These are phyloP conservation scores for Trichomycterus rosablanca DNA, from an alignment of 2,113 vertebrate species.

Conservation along the genomic window DNA sequence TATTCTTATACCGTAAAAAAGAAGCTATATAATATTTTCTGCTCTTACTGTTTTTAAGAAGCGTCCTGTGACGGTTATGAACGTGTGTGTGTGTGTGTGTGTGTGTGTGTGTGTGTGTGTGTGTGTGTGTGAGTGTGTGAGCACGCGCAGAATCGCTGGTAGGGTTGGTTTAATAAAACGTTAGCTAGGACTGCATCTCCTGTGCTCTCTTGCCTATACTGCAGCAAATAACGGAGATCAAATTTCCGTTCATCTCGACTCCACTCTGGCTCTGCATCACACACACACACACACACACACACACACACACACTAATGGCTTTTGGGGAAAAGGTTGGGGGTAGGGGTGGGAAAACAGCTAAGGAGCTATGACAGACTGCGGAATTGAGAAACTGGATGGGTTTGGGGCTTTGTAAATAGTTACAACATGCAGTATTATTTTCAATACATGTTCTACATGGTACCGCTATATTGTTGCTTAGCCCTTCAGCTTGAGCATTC, in stretches of 20 bases:
- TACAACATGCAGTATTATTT: neutral
- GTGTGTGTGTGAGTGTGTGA: neutral
- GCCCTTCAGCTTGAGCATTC: conserved; percentile 34
- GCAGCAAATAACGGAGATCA: conserved; percentile 36
- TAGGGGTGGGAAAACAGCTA: neutral
- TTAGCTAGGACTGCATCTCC: neutral
- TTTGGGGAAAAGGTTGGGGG: neutral
- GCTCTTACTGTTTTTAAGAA: neutral
- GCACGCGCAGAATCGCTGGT: neutral
- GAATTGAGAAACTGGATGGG: neutral
- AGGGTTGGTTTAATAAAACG: no score
- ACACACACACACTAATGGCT: neutral
- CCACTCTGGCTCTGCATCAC: conserved; percentile 17
- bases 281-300: conserved; percentile 8
- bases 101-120: neutral
- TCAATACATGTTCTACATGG: neutral
- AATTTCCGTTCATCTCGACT: conserved; percentile 27
- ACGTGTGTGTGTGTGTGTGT: conserved; percentile 5
- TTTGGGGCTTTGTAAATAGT: neutral
- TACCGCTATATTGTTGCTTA: conserved; percentile 2
- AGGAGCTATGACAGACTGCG: conserved; percentile 2
- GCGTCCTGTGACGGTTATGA: conserved; percentile 31
- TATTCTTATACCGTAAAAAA: no score
- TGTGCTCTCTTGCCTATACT: conserved; percentile 10
- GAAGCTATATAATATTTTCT: no score